Base-by-base conservation (phyloP, 2,113 vertebrate genomes). In the Leucosticte australis region DNA sequence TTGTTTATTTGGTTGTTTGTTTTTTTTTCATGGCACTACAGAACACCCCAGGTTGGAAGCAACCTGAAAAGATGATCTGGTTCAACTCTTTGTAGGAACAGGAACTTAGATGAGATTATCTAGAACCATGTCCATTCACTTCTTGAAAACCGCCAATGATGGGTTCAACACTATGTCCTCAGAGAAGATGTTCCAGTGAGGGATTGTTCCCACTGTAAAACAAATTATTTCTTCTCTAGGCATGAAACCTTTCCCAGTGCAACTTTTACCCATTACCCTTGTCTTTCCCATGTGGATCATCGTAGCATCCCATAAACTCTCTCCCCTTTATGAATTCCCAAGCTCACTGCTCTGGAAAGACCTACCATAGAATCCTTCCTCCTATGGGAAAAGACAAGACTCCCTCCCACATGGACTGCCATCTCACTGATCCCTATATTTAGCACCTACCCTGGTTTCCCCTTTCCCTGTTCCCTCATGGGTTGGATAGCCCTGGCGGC, bases 101-200 rank as follows among this genome's bases (percentile, higher is more conserved):
- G 8, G 16, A 71, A 3, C 3, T 22, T 46, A 33, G 17, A 23
- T 39, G 7, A 82, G 23, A 39, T 83, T 75, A 31, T 24, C 12
- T 30, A 46, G 2, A 37, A 47, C 9, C 0, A 0, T 31, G 8
- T 47, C 17, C 23, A 70, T 26, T 13, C 8, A n/a, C 6, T 31
- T 28, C 20, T 65, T 62, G 56, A 56, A 89, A 52, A 53, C 1
- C 15, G 52, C 5, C 49, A n/a, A 2, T 35, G 27, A 44, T 28
- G 20, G 4, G 3, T 78, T 70, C 21, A 35, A 7, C 10, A 37
- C 7, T 9, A 14, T 16, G 17, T 50, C 35, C 28, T 64, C 56
- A 53, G 16, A 53, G 24, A 65, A 21, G 5, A 17, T 39, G 21
- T 35, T 74, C 30, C 33, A 37, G 28, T 10, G n/a, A 83, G 24